Percentiles rank a stretch among this genome's conserved stretches.
These are phyloP conservation scores for Myotis daubentonii DNA, from an alignment of 2,797 vertebrate species.

Conservation along the genomic window DNA sequence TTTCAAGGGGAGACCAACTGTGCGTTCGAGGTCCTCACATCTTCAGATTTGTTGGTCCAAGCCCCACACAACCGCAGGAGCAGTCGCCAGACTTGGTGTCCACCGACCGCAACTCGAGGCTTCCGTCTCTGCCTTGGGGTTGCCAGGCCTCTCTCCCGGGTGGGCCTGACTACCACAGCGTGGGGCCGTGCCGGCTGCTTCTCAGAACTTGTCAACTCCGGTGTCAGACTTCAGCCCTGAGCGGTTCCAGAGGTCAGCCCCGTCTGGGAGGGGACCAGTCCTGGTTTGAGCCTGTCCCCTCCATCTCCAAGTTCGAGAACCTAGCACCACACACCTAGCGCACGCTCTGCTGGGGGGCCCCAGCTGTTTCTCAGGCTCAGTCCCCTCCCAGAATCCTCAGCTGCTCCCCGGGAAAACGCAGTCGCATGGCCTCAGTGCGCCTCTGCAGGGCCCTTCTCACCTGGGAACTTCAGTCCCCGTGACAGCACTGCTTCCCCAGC, in stretches of 20 bases:
- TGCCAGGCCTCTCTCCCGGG: no score
- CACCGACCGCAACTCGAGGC: no score
- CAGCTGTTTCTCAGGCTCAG: neutral
- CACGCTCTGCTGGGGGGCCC: neutral
- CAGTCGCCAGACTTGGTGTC: no score
- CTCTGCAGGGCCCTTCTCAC: neutral
- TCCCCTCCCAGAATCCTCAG: neutral
- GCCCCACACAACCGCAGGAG: no score
- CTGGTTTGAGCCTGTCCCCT: neutral
- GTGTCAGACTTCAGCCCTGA: no score
- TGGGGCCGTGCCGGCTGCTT: no score
- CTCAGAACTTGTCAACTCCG: no score
- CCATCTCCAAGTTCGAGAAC: neutral
- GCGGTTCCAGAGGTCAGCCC: neutral
- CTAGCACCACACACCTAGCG: rapidly evolving
- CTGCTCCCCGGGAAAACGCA: neutral
- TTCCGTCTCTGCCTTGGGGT: no score
- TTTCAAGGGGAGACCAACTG: no score
- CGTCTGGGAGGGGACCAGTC: neutral
- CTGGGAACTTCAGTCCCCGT: neutral
- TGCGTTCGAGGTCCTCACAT: no score
- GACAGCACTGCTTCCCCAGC: neutral
- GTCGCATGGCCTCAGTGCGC: rapidly evolving
- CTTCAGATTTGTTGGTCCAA: no score
- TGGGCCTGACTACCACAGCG: no score